Base-by-base conservation (phyloP, 1,140 invertebrate genomes). In the Pseudomyrmex gracilis region DNA sequence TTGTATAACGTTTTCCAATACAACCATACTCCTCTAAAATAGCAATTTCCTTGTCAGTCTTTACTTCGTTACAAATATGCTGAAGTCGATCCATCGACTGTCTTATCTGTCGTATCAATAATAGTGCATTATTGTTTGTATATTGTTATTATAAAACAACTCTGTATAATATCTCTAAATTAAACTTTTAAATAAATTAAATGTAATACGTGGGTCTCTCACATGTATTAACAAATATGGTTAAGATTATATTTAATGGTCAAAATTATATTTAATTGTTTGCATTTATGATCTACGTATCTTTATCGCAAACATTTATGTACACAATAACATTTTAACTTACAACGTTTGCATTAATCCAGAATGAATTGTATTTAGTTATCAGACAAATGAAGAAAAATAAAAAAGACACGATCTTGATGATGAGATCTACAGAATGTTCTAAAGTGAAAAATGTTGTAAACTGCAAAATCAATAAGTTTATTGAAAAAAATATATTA, bases 391-490 rank as follows among this genome's bases (percentile, higher is more conserved):
- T 10, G 12, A 15, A n/a, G 20, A 64, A 64, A 53, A 64, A 76
- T 53, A n/a, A 22, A 43, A 8, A 17, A 13, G 73, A 76, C 1
- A 53, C 7, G 9, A 76, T 12, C 1, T 53, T 53, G 5, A 76
- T 20, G 0, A 64, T 0, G 43, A 64, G 47, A 10, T 64, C 60
- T 3, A 4, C 0, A 55, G 47, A 64, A 22, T n/a, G 64, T 76
- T 76, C 53, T 51, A 3, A 53, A 20, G 73, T 76, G 2, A 24
- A 0, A 64, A 74, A 74, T 51, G n/a, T 24, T 63, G 73, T 45
- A 20, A 49, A 49, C 47, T 49, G 47, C 5, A 17, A 57, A 57
- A 57, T 57, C 55, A 57, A 15, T 5, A 24, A 24, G 47, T 49
- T 49, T 49, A 12, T 12, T 10, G 12, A 49, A 49, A 49, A 49